These are phyloP conservation scores for Acleris cristana DNA, from an alignment of 2,888 invertebrate genomes.

Conservation along the genomic window DNA sequence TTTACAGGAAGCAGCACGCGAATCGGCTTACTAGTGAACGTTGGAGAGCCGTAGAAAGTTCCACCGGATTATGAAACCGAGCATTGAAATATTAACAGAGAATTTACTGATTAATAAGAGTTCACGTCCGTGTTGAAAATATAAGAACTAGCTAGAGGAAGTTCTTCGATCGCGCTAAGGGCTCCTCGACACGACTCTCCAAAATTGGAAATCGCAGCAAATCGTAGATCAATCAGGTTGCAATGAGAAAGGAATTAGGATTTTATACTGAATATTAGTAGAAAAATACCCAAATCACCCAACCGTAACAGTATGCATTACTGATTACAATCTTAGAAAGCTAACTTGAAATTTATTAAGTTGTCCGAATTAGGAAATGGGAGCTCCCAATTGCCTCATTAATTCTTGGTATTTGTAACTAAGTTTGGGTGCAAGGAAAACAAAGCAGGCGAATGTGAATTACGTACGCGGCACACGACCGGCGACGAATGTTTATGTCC, in stretches of 20 bases:
- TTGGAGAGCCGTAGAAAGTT: conserved; percentile 27
- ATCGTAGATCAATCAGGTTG: too few relatives aligned
- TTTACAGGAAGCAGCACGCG: conserved; percentile 28
- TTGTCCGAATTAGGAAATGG: conserved; percentile 4
- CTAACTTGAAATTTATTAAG: conserved; percentile 7
- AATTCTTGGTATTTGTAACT: not conserved
- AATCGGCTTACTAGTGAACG: conserved; percentile 29
- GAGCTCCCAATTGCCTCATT: not conserved
- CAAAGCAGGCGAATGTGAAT: conserved; percentile 4
- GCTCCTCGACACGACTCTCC: too few relatives aligned
- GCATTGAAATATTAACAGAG: conserved; percentile 15
- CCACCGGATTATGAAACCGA: conserved; percentile 21
- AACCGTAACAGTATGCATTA: not conserved
- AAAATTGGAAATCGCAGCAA: too few relatives aligned
- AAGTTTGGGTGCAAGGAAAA: conserved; percentile 6
- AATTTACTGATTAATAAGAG: too few relatives aligned
- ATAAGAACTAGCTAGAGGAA: too few relatives aligned
- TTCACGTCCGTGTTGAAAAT: too few relatives aligned
- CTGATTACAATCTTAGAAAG: conserved; percentile 8
- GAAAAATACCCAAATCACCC: too few relatives aligned
- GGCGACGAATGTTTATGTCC: conserved; percentile 7
- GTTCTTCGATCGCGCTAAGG: too few relatives aligned
- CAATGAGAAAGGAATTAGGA: too few relatives aligned
- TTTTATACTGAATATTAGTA: too few relatives aligned
- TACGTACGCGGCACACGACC: conserved; percentile 6